phyloP scores from a whole-genome alignment of 2,888 invertebrate species.

The Operophtera brumata region DNA sequence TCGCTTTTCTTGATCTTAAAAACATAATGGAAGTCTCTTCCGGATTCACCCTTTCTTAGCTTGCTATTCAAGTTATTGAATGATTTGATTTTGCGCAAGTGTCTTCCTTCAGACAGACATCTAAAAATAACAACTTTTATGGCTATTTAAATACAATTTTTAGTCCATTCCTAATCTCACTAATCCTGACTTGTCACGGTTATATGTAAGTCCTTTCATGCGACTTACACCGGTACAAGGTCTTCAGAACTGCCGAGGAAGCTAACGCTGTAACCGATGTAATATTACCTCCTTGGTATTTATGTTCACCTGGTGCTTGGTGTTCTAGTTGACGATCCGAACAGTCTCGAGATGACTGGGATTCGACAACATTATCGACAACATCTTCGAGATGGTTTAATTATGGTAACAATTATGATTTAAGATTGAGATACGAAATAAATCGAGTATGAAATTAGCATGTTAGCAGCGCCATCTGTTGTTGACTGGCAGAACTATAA shows the following conservation, averaged over 20 bases:
- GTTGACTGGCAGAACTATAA: conserved; percentile 52
- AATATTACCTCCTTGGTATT: conserved; percentile 41
- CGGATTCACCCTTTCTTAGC: conserved; percentile 47
- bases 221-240: conserved; percentile 53
- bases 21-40: conserved; percentile 61
- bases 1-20: conserved; percentile 71
- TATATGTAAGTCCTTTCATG: conserved; percentile 49
- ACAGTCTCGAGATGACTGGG: conserved; percentile 61
- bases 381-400: conserved; percentile 3
- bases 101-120: neutral
- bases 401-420: conserved; percentile 4
- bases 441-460: conserved; percentile 13
- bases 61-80: conserved; percentile 4
- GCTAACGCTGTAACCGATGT: conserved; percentile 36
- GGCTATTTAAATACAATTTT: conserved; percentile 6
- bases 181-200: conserved; percentile 33
- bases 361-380: conserved; percentile 42
- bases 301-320: conserved; percentile 66
- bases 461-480: conserved; percentile 65
- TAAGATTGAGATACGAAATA: neutral
- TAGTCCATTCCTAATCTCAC: conserved; percentile 26
- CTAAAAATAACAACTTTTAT: conserved; percentile 20
- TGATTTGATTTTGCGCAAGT: neutral
- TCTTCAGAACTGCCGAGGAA: conserved; percentile 49
- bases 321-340: conserved; percentile 80